Evolutionary conservation across 2,113 vertebrate species (phyloP), one percentile per base, ranked within the genome.

Genomic region (Synodontis membranacea): DNA sequence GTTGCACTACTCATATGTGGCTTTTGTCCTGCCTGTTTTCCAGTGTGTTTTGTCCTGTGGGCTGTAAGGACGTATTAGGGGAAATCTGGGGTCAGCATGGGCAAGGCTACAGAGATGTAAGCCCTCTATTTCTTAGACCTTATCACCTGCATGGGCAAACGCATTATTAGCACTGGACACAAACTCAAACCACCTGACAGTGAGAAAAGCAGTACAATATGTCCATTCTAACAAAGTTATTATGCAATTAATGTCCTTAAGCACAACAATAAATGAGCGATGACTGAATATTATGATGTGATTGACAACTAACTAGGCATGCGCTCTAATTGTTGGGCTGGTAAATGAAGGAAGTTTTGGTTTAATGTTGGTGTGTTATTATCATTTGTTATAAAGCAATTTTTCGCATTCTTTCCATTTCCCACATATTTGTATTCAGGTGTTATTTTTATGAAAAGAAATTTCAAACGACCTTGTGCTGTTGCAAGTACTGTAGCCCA

Each of bases 31-130:
- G 25, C 78, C 39, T 83, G 44, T 85, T 74, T 91, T 90, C 46
- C 92, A 97, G 97, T 5, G 90, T 93, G 39, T 97, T 95, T 91
- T 97, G 97, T 87, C 96, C 97, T 0, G 96, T 95, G 0, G 97
- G 97, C 85, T 97, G 97, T 91, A 95, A 94, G 90, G 92, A 92
- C 60, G 93, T 96, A 37, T 83, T 92, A 0, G 96, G 96, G n/a
- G 96, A 97, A 42, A 93, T 97, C 85, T 97, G 96, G 95, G 97
- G 97, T 83, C 95, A 94, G 90, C 92, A 89, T 0, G 94, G 91
- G 6, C 94, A 94, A 50, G 97, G 97, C 85, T 97, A 97, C 93
- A 95, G 96, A 91, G 96, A 97, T 0, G 97, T 97, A 93, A 96
- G 96, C 92, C 39, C 25, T 66, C 56, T 10, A 83, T 72, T 50